Evolutionary conservation across 2,888 invertebrate genomes (phyloP), one percentile per base, ranked within the genome.

Genomic region (Leptinotarsa peninsularis): DNA sequence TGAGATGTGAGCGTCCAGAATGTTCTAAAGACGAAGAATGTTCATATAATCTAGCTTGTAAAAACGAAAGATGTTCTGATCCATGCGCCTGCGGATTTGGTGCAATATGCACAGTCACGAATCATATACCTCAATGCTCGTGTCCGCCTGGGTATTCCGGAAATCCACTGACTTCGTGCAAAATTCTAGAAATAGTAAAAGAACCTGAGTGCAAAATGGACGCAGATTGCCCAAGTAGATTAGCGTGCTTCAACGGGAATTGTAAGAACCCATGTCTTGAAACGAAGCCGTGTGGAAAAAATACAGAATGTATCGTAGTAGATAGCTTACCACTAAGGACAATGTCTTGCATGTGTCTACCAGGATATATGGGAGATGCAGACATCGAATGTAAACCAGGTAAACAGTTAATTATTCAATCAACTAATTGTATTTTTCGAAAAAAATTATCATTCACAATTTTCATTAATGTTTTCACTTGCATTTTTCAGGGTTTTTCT

Each of bases 281-380:
- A 76, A 94, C 93, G 1, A 91, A 92, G 84, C 95, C 96, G 0
- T 97, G 96, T 84, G 96, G 96, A 18, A 86, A 89, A 54, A 93
- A 94, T 85, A 96, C 97, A 0, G 91, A 93, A 81, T 97, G 97
- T 86, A 91, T 93, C 13, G 96, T 97, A 14, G 93, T 96, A 33
- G 94, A 96, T 84, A 95, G 96, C 0, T 88, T 96, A 79, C 97
- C 97, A 7, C 91, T 96, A 88, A 92, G 96, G 81, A 96, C 96
- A 10, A 95, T 97, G 92, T 93, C 95, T 76, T 97, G 97, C 87
- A 93, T 94, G 85, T 97, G 97, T 86, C 91, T 94, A 78, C 93
- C 93, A 76, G 96, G 96, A 78, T 94, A 93, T 83, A 91, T 94
- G 81, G 97, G 97, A 80, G 96, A 97, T 87, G 96, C 97, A 14